Conservation (phyloP, 2,797 vertebrate species). For the Pipistrellus kuhlii region DNA sequence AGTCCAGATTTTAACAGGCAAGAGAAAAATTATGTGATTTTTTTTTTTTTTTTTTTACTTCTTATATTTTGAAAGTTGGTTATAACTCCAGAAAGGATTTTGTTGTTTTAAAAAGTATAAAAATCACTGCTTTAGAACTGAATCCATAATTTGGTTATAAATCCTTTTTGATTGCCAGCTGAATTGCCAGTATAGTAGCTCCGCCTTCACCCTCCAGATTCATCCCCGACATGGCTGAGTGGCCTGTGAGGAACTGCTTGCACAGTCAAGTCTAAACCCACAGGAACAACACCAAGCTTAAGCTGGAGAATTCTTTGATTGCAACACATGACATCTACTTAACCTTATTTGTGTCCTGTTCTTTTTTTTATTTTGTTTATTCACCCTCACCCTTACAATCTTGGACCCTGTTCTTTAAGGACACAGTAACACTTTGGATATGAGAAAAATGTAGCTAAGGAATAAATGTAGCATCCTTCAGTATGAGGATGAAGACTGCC, state of each 20-base stretch:
- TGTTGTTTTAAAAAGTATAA: neutral
- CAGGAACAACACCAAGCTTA: neutral
- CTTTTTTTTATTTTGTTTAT: neutral
- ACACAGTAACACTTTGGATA: conserved; percentile 4
- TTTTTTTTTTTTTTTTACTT: conserved; percentile 17
- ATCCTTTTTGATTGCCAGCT: conserved; percentile 22
- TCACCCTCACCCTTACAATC: neutral
- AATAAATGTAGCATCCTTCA: conserved; percentile 15
- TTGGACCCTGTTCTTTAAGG: conserved; percentile 28
- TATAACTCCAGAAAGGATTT: conserved; percentile 59
- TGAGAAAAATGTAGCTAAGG: conserved; percentile 32
- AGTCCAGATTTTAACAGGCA: conserved; percentile 35
- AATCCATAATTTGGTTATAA: conserved; percentile 8
- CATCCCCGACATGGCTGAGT: neutral
- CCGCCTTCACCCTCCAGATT: neutral
- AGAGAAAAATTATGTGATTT: neutral
- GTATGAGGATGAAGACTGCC: conserved; percentile 17
- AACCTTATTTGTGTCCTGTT: conserved; percentile 38
- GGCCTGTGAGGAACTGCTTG: neutral
- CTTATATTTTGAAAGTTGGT: conserved; percentile 59
- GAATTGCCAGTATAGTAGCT: neutral
- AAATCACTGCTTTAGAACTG: neutral
- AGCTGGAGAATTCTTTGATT: neutral
- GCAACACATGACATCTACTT: neutral
- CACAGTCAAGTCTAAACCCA: neutral